Percentiles rank a stretch among this genome's conserved stretches.
phyloP scores from a whole-genome alignment of 2,888 invertebrate genomes.

The Lithodes maja region DNA sequence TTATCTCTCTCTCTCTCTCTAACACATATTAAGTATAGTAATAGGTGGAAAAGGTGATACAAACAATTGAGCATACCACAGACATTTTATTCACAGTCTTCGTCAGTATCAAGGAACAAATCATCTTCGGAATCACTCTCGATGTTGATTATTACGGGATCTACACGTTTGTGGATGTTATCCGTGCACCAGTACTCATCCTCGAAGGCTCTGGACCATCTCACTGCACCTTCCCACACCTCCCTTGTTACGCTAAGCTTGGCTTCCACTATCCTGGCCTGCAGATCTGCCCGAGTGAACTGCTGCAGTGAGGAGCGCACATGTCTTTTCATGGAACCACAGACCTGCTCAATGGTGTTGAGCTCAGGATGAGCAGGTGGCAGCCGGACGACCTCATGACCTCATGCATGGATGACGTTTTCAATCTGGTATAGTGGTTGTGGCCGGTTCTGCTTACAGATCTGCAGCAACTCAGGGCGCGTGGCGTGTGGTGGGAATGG shows the following conservation, averaged over 20 bases:
- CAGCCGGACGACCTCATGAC: too few species aligned
- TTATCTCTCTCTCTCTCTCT: not conserved
- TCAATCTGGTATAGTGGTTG: not conserved
- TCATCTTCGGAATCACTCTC: not conserved
- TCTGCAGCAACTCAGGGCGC: too few species aligned
- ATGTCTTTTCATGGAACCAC: too few species aligned
- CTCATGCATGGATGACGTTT: not conserved
- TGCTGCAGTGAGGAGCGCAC: too few species aligned
- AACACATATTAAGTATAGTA: not conserved
- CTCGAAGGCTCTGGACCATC: not conserved
- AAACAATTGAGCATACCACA: not conserved
- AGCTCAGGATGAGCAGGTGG: too few species aligned
- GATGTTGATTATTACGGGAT: not conserved
- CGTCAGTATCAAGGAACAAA: not conserved
- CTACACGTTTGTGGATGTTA: too few species aligned
- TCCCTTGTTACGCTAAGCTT: not conserved
- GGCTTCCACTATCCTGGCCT: too few species aligned
- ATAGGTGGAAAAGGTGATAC: not conserved
- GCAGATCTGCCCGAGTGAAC: too few species aligned
- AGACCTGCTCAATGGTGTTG: too few species aligned
- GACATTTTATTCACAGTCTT: not conserved
- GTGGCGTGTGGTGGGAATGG: too few species aligned
- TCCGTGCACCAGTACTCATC: too few species aligned
- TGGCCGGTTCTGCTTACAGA: slow-evolving; percentile 5
- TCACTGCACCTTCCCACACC: slow-evolving; percentile 5